phyloP scores from a whole-genome alignment of 2,888 invertebrate species.

The Xestia c-nigrum region DNA sequence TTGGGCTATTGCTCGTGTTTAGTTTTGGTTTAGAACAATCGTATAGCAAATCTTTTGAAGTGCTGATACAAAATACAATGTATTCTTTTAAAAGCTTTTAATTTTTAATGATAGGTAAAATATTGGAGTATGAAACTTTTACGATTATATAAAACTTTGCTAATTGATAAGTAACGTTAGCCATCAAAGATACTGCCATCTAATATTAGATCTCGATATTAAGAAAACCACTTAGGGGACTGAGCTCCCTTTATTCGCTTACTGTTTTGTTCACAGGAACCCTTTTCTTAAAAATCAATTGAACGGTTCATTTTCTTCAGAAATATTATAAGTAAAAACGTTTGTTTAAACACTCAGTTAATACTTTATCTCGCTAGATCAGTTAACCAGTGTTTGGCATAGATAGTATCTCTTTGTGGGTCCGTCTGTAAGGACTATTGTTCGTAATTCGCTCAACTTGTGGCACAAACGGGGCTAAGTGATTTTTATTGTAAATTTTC shows the following conservation, averaged over 20 bases:
- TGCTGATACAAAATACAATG: constrained; percentile 18
- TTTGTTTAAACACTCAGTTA: constrained; percentile 45
- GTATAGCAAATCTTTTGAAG: neutral
- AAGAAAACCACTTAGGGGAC: neutral
- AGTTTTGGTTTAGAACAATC: constrained; percentile 32
- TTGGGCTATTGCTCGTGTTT: constrained; percentile 17
- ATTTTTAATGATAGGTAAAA: constrained; percentile 11
- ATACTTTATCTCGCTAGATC: constrained; percentile 56
- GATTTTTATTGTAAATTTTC: constrained; percentile 72
- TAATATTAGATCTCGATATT: constrained; percentile 1
- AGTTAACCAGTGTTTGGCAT: constrained; percentile 58
- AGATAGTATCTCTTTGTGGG: constrained; percentile 71
- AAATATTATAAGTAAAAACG: constrained; percentile 13
- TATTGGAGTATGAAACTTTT: constrained; percentile 39
- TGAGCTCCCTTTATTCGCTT: neutral
- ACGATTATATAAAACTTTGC: constrained; percentile 27
- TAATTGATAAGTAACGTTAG: constrained; percentile 15
- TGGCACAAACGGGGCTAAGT: constrained; percentile 67
- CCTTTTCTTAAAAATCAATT: constrained; percentile 3
- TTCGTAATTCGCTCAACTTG: constrained; percentile 74
- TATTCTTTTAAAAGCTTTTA: constrained; percentile 6
- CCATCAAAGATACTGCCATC: neutral
- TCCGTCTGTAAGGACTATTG: constrained; percentile 73
- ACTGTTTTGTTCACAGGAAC: neutral
- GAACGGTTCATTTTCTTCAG: neutral